phyloP scores from a whole-genome alignment of 2,113 vertebrate species.

The Apaloderma vittatum region DNA sequence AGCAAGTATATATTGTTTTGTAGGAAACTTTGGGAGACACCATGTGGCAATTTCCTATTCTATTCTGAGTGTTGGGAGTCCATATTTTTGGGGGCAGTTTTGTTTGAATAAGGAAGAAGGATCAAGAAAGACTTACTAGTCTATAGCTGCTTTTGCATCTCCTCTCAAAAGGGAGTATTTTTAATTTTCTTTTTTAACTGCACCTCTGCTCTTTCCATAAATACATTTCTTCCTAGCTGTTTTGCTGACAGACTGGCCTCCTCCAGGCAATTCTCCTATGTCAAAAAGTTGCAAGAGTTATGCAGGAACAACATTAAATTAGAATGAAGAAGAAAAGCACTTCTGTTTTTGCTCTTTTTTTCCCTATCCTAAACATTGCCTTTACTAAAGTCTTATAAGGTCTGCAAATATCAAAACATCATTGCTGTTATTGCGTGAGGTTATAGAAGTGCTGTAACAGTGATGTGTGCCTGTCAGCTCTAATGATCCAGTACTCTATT shows the following conservation, averaged over 20 bases:
- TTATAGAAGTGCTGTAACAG: not conserved
- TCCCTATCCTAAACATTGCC: not conserved
- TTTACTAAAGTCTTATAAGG: conserved; percentile 49
- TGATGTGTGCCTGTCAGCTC: conserved; percentile 15
- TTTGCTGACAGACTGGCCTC: conserved; percentile 6
- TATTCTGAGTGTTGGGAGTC: not conserved
- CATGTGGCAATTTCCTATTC: not conserved
- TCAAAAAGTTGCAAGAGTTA: conserved; percentile 12
- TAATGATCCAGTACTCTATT: not conserved
- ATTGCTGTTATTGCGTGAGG: conserved; percentile 27
- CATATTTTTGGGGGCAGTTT: not conserved
- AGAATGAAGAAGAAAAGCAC: conserved; percentile 15
- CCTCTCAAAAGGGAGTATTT: not conserved
- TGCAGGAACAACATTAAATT: conserved; percentile 24
- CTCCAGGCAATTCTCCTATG: not conserved
- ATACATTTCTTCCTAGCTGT: not conserved
- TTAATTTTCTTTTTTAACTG: conserved; percentile 4
- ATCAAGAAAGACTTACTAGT: not conserved
- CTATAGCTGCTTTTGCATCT: not conserved
- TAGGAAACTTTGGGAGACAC: not conserved
- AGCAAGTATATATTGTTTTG: not conserved
- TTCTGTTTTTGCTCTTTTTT: not conserved
- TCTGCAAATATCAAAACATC: conserved; percentile 45
- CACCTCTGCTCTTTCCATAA: conserved; percentile 6
- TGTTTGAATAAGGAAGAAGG: not conserved